Evolutionary conservation across 2,888 invertebrate genomes (phyloP), one percentile per base, ranked within the genome.

Genomic region (Megastigmus dorsalis): DNA sequence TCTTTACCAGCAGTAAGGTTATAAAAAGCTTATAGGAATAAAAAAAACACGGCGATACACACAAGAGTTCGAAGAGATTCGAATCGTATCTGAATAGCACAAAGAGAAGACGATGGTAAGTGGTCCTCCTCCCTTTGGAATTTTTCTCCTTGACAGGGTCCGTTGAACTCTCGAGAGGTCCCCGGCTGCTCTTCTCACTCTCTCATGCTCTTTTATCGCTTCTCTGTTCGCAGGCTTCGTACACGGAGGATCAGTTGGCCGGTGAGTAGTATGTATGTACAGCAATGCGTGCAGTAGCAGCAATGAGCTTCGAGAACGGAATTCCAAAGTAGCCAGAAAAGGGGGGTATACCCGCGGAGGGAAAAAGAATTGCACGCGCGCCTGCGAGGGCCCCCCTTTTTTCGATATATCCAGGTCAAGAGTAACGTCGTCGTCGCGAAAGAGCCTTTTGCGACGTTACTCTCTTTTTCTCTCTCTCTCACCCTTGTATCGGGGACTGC

Each of bases 201-300:
- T 38, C 2, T 30, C 26, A n/a, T n/a, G n/a, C n/a, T n/a, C n/a
- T n/a, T n/a, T n/a, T n/a, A n/a, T n/a, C n/a, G n/a, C n/a, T 30
- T 50, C n/a, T 66, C 30, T 79, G 71, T 80, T 85, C 91, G 76
- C 91, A 95, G 96, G 95, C 94, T 84, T 94, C 94, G 86, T 96
- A 95, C 89, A 93, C 94, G 52, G 96, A 96, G 90, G 96, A 96
- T 90, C 96, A 96, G 91, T 92, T 96, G 90, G 95, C 95, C 89
- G 96, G 96, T 96, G 90, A 95, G 94, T 93, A 84, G 80, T 3
- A 0, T n/a, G 20, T n/a, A n/a, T n/a, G n/a, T n/a, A n/a, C n/a
- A n/a, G n/a, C n/a, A n/a, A n/a, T n/a, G n/a, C n/a, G n/a, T n/a
- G 0, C 18, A 15, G 15, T 26, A 30, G n/a, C 26, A 52, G 83